Base-by-base conservation (phyloP, 2,888 invertebrate genomes). In the Scaptomyza reducta region DNA sequence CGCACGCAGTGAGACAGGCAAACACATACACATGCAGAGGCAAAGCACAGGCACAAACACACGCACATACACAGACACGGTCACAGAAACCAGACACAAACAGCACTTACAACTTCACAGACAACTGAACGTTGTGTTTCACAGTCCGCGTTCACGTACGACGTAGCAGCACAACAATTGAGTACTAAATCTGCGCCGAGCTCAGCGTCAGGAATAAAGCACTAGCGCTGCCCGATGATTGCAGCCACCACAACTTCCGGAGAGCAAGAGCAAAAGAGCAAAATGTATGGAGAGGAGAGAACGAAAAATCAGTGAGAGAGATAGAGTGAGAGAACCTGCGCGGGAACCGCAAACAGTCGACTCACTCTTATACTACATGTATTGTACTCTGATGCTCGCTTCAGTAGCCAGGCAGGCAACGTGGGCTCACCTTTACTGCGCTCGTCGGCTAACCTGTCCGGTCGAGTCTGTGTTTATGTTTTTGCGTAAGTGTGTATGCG, bases 111-210 rank as follows among this genome's bases (percentile, higher is more conserved):
- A 44, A 63, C 66, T 51, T 58, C 53, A 49, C 70, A 35, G 27
- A 60, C 59, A 59, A 65, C 59, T 66, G 46, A 68, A 68, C 63
- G 64, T 58, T 62, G 69, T 44, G 47, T 75, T 68, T 65, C 61
- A 69, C 69, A 68, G 87, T 82, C 87, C 89, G 87, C 85, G 83
- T 78, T 83, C 79, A 90, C 90, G 90, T 90, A 85, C 80, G 88
- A 85, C 87, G 85, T 77, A 79, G 75, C 84, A 89, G 90, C 90
- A 90, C 89, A 89, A 90, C 90, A 91, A 91, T 86, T 91, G 90
- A 91, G 90, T 89, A 90, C 90, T 91, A 85, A 91, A 90, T 87
- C 87, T 79, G 87, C 70, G 75, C 64, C 69, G 58, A 77, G 65
- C 61, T 65, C 76, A 74, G 75, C 77, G 79, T 73, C 82, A 80